Evolutionary conservation across 2,113 vertebrate genomes (phyloP), one percentile per base, ranked within the genome.

Genomic region (Empidonax traillii): DNA sequence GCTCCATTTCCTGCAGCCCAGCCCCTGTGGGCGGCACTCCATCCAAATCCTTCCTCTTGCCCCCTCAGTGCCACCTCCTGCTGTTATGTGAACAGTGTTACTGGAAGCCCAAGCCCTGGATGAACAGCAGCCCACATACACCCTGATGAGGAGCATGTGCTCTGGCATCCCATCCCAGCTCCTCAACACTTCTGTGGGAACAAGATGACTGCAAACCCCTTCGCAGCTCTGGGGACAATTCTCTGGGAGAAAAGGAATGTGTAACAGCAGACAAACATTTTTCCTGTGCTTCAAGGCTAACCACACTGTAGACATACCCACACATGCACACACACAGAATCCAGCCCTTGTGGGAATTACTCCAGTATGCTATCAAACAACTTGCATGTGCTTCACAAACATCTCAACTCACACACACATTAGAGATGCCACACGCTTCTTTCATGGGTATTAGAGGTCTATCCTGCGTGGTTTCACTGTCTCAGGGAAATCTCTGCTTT

Each of bases 191-290:
- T 55, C 10, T 55, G 90, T 92, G 88, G 86, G 82, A 94, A 94
- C 82, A 76, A 67, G 66, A 87, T 51, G 78, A 78, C 76, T 91
- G n/a, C 76, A 92, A 82, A 71, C n/a, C 27, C 87, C 85, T 89
- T 72, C n/a, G 33, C 86, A 85, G 88, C 71, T 97, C 87, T 43
- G 87, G 85, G 63, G 91, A 85, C 69, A 84, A n/a, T 43, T 89
- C 87, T 76, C n/a, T 88, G 85, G 86, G 68, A 91, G 43, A 87
- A 85, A 79, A 94, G 77, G 85, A 97, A 95, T 72, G 87, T 58
- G 15, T 62, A 90, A 68, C 25, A 89, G 83, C 89, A 96, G 89
- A 92, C 88, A 87, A 83, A 72, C 55, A 46, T 84, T 91, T 76
- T 84, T 62, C 75, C 82, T 80, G 41, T 3, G 8, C 87, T 96